These are phyloP conservation scores for Emydocephalus ijimae DNA, from an alignment of 2,113 vertebrate species.

Conservation along the genomic window DNA sequence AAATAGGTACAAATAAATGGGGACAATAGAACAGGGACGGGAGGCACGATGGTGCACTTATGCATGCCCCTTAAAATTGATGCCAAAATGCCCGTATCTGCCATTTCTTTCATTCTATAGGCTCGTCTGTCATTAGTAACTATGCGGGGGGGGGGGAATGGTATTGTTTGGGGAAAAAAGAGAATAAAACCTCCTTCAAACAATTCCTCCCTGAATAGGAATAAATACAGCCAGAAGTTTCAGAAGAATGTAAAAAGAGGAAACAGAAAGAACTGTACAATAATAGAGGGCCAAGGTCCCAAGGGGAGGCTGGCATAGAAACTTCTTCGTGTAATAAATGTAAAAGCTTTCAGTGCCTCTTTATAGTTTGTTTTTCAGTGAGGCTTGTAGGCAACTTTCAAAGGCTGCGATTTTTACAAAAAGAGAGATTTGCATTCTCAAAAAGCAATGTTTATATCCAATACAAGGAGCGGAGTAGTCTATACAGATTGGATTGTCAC, in stretches of 20 bases:
- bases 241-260: neutral
- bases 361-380: constrained; percentile 8
- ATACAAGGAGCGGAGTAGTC: neutral
- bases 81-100: neutral
- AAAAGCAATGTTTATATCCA: neutral
- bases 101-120: neutral
- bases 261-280: neutral
- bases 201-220: neutral
- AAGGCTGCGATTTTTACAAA: constrained; percentile 1
- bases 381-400: neutral
- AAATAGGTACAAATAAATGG: too few species aligned
- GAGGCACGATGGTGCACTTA: too few species aligned
- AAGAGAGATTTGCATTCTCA: neutral
- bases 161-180: neutral
- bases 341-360: neutral
- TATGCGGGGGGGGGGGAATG: fast-evolving
- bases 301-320: neutral
- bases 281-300: neutral
- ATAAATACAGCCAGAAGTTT: neutral
- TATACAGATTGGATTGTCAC: neutral
- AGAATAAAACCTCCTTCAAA: neutral
- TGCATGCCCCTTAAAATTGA: too few species aligned
- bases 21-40: too few species aligned
- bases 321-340: neutral
- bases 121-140: neutral